These are phyloP conservation scores for Carposina sasakii DNA, from an alignment of 1,140 invertebrate species.

Conservation along the genomic window DNA sequence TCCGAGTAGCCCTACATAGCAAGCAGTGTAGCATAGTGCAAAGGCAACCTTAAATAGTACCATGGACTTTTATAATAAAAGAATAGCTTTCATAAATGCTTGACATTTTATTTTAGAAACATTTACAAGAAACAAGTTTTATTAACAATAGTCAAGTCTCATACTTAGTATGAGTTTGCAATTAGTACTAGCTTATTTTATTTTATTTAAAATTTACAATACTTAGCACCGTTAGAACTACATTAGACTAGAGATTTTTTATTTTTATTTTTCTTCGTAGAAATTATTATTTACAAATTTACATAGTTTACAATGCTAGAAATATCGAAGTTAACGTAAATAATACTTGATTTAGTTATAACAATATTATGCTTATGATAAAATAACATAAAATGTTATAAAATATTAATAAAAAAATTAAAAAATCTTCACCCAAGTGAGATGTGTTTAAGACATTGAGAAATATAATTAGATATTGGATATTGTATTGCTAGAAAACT, in stretches of 20 bases:
- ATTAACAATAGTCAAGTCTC: constrained; percentile 36
- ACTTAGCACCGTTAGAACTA: constrained; percentile 69
- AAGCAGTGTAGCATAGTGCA: too few species aligned
- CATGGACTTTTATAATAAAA: constrained; percentile 53
- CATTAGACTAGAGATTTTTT: constrained; percentile 70
- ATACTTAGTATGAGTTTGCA: constrained; percentile 44
- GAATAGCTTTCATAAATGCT: constrained; percentile 52
- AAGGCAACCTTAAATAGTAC: too few species aligned
- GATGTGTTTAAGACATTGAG: too few species aligned
- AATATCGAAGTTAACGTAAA: too few species aligned
- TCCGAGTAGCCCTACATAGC: too few species aligned
- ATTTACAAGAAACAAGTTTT: constrained; percentile 67
- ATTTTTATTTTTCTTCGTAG: constrained; percentile 42
- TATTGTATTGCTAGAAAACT: too few species aligned
- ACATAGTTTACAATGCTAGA: constrained; percentile 59
- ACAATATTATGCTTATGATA: too few species aligned
- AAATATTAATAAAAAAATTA: too few species aligned
- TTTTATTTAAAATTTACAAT: constrained; percentile 49
- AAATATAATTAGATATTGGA: too few species aligned
- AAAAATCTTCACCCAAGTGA: too few species aligned
- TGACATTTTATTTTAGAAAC: constrained; percentile 69
- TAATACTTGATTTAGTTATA: too few species aligned
- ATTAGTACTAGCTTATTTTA: constrained; percentile 38
- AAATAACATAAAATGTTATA: too few species aligned
- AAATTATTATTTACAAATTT: constrained; percentile 55